Percentiles rank a stretch among this genome's conserved stretches.
These are phyloP conservation scores for Arenicola marina DNA, from an alignment of 2,888 invertebrate genomes.

Conservation along the genomic window DNA sequence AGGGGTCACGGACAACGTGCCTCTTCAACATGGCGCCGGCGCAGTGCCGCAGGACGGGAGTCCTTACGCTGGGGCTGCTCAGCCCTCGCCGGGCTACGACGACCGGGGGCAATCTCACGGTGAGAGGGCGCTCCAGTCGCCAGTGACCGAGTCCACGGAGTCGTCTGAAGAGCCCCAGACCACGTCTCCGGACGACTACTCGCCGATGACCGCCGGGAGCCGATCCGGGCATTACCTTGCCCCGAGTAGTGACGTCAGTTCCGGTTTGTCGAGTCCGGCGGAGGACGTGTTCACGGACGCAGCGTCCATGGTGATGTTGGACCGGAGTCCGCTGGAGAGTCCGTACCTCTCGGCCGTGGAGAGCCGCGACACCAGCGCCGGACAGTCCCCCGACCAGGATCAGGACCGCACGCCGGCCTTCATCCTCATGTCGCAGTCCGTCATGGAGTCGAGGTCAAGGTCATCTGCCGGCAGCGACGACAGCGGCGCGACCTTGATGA, in stretches of 20 bases:
- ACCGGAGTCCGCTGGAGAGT: constrained; percentile 21
- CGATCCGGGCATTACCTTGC: not conserved
- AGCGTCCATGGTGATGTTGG: constrained; percentile 8
- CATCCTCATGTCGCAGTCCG: not conserved
- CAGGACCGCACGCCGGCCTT: not conserved
- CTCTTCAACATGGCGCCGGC: not conserved
- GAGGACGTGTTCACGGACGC: constrained; percentile 28
- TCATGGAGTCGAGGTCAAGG: not conserved
- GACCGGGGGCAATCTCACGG: not conserved
- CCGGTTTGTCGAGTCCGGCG: constrained; percentile 17
- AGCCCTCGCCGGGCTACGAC: not conserved
- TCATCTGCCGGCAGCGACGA: not conserved
- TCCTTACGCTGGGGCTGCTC: not conserved
- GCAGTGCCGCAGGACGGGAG: too few species aligned
- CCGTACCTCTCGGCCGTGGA: constrained; percentile 27
- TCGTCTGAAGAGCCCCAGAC: not conserved
- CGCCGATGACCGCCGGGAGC: not conserved
- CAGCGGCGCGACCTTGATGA: not conserved
- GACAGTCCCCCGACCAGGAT: not conserved
- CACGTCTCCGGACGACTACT: too few species aligned
- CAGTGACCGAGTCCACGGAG: not conserved
- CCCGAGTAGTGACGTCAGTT: constrained; percentile 10
- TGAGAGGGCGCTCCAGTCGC: too few species aligned
- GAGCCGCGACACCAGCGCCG: not conserved
- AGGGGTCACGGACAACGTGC: not conserved